Evolutionary conservation across 2,888 invertebrate genomes (phyloP).

Genomic region (Noctua pronuba): DNA sequence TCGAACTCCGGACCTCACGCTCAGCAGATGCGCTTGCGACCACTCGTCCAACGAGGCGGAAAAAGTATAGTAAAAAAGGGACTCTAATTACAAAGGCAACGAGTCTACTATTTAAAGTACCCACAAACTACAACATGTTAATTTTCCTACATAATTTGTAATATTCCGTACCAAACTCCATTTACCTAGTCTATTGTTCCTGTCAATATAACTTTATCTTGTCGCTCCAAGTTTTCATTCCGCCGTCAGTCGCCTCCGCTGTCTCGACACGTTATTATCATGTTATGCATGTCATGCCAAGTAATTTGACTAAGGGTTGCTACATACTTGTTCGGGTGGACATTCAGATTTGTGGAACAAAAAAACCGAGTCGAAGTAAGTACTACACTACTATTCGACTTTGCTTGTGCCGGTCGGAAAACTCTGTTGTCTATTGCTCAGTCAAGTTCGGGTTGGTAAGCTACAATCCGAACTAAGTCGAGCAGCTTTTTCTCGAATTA

Average conservation of each 20-base stretch:
- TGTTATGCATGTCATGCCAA: conserved; percentile 48
- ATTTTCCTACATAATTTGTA: conserved; percentile 12
- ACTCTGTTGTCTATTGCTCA: neutral
- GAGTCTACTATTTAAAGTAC: neutral
- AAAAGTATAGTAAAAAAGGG: neutral
- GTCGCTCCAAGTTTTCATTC: conserved; percentile 28
- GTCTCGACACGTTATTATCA: conserved; percentile 44
- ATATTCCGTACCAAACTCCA: conserved; percentile 14
- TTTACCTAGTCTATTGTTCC: conserved; percentile 23
- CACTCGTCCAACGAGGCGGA: neutral
- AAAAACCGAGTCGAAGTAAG: neutral
- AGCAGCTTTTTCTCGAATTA: neutral
- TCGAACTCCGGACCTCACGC: neutral
- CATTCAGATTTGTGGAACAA: neutral
- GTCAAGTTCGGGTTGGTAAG: neutral
- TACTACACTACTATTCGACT: neutral
- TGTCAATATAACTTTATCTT: conserved; percentile 43
- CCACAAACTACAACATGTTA: neutral
- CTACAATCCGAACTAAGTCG: neutral
- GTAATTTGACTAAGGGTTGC: conserved; percentile 49
- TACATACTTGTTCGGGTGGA: no score
- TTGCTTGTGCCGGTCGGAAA: neutral
- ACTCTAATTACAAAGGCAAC: neutral
- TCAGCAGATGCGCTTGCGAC: no score
- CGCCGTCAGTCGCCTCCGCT: conserved; percentile 12